Percentiles rank a stretch among this genome's conserved stretches.
These are phyloP conservation scores for Myanophis thanlyinensis DNA, from an alignment of 2,113 vertebrate species.

Conservation along the genomic window DNA sequence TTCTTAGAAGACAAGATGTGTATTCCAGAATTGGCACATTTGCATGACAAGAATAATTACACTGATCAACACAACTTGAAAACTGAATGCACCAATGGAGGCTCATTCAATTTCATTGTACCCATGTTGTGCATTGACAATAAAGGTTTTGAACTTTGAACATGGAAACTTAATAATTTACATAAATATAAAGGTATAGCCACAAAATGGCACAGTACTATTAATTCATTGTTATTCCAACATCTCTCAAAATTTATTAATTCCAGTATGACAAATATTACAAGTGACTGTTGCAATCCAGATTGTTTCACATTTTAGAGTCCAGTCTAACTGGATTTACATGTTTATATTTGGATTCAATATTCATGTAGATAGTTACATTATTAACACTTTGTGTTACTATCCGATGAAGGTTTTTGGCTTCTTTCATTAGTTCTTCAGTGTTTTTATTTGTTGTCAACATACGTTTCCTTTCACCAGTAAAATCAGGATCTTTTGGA, in stretches of 20 bases:
- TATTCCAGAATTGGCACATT: background rate
- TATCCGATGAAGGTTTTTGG: constrained; percentile 63
- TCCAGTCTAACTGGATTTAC: constrained; percentile 57
- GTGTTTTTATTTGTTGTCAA: constrained; percentile 66
- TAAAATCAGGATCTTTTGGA: constrained; percentile 67
- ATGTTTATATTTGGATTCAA: constrained; percentile 65
- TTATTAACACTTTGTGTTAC: constrained; percentile 29
- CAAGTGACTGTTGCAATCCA: constrained; percentile 47
- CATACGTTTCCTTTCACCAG: constrained; percentile 56
- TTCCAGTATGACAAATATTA: constrained; percentile 34
- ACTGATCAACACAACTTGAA: background rate
- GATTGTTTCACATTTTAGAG: constrained; percentile 15
- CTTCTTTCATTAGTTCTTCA: constrained; percentile 69
- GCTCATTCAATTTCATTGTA: too few relatives aligned
- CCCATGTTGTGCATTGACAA: too few relatives aligned
- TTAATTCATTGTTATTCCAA: background rate
- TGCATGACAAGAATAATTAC: background rate
- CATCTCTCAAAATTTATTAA: background rate
- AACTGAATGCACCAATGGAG: too few relatives aligned
- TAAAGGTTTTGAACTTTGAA: too few relatives aligned
- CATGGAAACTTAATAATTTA: too few relatives aligned
- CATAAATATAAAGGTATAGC: background rate
- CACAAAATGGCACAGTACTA: background rate
- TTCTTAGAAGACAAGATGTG: constrained; percentile 14
- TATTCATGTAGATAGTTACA: constrained; percentile 58